These are phyloP conservation scores for Pyrrhia umbra DNA, from an alignment of 2,888 invertebrate species.

Conservation along the genomic window DNA sequence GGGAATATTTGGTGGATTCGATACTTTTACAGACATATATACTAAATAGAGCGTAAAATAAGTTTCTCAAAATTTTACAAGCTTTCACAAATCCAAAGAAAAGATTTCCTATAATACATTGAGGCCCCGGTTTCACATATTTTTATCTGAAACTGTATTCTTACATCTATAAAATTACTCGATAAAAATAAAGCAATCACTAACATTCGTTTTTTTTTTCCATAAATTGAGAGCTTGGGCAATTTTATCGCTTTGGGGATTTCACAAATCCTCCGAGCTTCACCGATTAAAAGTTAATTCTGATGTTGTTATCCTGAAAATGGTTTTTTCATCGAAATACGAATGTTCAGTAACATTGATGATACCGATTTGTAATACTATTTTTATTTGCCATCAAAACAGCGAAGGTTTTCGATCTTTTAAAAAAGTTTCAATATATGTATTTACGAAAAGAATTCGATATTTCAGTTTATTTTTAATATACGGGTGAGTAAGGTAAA, in stretches of 20 bases:
- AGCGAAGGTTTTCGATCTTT: not conserved
- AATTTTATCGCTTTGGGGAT: slow-evolving; percentile 32
- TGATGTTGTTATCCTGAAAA: slow-evolving; percentile 1
- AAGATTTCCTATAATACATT: too few relatives aligned
- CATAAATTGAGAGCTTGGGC: slow-evolving; percentile 22
- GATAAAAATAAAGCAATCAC: not conserved
- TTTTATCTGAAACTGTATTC: not conserved
- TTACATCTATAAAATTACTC: not conserved
- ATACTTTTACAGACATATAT: too few relatives aligned
- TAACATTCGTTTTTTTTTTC: slow-evolving; percentile 13
- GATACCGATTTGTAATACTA: not conserved
- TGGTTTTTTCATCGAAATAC: slow-evolving; percentile 8
- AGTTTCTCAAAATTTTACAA: too few relatives aligned
- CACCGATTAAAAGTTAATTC: slow-evolving; percentile 36
- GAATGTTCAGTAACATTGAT: slow-evolving; percentile 4
- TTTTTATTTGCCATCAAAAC: not conserved
- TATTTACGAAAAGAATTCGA: not conserved
- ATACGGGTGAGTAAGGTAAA: not conserved
- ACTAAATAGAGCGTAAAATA: too few relatives aligned
- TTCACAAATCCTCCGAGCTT: slow-evolving; percentile 11
- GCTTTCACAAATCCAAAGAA: too few relatives aligned
- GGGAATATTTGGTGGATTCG: too few relatives aligned
- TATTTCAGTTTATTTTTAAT: not conserved
- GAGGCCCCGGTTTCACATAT: too few relatives aligned
- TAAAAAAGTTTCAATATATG: not conserved